Evolutionary conservation across 2,888 invertebrate species (phyloP).

Genomic region (Chamaedrilus cognettii): DNA sequence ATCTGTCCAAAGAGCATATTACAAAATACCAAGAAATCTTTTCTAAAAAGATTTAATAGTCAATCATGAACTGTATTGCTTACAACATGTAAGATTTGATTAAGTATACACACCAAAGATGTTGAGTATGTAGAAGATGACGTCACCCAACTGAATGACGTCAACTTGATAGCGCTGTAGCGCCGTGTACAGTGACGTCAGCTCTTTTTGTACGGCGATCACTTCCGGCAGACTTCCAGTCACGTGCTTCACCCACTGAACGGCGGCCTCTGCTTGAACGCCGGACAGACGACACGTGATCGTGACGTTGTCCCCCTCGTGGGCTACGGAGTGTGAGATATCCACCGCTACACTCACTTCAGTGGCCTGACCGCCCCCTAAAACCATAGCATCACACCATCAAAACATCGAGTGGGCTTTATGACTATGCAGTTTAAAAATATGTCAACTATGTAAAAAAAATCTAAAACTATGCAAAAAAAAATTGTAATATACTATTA

Average conservation of each 20-base stretch:
- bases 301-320: conserved; percentile 21
- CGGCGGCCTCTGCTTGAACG: background rate
- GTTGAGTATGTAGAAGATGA: conserved; percentile 22
- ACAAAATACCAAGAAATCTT: no score
- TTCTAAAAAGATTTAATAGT: no score
- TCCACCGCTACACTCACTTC: conserved; percentile 7
- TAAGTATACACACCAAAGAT: conserved; percentile 13
- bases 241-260: conserved; percentile 17
- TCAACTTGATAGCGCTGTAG: conserved; percentile 16
- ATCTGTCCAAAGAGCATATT: no score
- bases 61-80: no score
- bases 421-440: no score
- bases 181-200: conserved; percentile 4
- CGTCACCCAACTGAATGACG: background rate
- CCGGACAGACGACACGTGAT: conserved; percentile 17
- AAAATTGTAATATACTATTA: no score
- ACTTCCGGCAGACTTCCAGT: conserved; percentile 1
- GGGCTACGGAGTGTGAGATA: conserved; percentile 12
- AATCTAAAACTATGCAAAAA: no score
- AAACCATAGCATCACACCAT: no score
- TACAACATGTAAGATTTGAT: no score
- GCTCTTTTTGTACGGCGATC: conserved; percentile 1
- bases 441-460: no score
- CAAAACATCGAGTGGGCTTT: no score
- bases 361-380: no score